phyloP scores from a whole-genome alignment of 2,797 vertebrate species.

The Hemitrygon akajei region DNA sequence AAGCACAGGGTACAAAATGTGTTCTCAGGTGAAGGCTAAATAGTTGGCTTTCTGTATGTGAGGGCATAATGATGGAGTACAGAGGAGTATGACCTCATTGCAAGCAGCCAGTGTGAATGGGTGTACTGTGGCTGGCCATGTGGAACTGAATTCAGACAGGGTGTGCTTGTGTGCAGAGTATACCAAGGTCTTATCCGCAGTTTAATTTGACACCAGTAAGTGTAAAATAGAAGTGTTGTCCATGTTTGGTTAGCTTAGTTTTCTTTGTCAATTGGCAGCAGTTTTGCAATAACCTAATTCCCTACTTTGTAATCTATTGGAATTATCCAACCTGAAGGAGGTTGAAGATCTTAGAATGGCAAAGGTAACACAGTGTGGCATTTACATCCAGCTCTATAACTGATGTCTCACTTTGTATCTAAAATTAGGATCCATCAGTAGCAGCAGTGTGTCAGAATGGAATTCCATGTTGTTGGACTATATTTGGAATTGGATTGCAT shows the following conservation, averaged over 20 bases:
- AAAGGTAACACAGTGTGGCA: not conserved
- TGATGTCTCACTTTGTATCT: not conserved
- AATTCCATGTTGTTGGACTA: not conserved
- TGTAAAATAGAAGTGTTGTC: not conserved
- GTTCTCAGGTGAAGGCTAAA: not conserved
- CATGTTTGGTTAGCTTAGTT: not conserved
- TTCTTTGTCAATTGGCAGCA: constrained; percentile 1
- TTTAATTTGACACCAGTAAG: not conserved
- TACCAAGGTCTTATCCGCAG: not conserved
- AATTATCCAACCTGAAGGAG: not conserved
- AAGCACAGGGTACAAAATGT: no score
- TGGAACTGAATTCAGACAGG: not conserved
- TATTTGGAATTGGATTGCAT: constrained; percentile 10
- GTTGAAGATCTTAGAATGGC: not conserved
- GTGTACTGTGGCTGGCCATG: not conserved
- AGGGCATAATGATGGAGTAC: not conserved
- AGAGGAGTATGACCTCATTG: not conserved
- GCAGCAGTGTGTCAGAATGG: not conserved
- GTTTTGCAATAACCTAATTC: not conserved
- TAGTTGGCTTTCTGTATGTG: not conserved
- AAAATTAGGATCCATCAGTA: constrained; percentile 23
- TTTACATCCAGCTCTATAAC: not conserved
- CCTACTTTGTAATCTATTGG: not conserved
- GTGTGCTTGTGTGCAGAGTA: not conserved
- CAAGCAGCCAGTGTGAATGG: not conserved